A percentile compares a stretch with the other conserved stretches of the same genome.
Evolutionary conservation across 2,797 vertebrate genomes (phyloP).

Genomic region (Xiphorhynchus erythropygius): DNA sequence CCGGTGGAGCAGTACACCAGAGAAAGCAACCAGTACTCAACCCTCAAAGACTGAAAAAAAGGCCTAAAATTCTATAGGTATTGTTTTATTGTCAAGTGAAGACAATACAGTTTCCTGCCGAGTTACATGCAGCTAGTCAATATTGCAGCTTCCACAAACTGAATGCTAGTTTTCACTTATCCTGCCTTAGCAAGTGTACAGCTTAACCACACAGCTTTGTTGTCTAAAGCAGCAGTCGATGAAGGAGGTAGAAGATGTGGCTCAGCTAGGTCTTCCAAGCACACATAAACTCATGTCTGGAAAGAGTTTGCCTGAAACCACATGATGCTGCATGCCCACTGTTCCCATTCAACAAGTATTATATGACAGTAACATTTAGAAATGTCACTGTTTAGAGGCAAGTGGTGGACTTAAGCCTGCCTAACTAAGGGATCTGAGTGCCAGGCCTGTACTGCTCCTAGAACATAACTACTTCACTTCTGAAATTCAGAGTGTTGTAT

Average conservation of each 20-base stretch:
- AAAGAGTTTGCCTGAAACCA: not conserved
- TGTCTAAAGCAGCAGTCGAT: not conserved
- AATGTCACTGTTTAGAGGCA: not conserved
- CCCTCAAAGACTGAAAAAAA: not conserved
- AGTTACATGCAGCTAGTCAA: not conserved
- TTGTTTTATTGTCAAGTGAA: not conserved
- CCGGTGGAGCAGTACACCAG: rapidly evolving
- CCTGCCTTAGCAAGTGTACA: not conserved
- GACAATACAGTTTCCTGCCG: not conserved
- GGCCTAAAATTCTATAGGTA: not conserved
- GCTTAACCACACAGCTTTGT: not conserved
- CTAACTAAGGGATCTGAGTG: not conserved
- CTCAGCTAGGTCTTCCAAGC: not conserved
- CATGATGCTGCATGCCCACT: not conserved
- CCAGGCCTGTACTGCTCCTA: not conserved
- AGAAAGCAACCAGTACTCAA: not conserved
- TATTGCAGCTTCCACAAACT: not conserved
- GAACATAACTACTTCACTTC: not conserved
- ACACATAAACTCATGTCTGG: not conserved
- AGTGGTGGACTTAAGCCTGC: not conserved
- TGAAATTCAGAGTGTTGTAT: not conserved
- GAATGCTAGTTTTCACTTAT: not conserved
- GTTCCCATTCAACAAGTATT: not conserved
- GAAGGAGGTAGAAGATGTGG: not conserved
- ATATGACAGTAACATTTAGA: not conserved